Evolutionary conservation across 2,888 invertebrate genomes (phyloP), one percentile per base, ranked within the genome.

Genomic region (Melikaiella ostensackeni): DNA sequence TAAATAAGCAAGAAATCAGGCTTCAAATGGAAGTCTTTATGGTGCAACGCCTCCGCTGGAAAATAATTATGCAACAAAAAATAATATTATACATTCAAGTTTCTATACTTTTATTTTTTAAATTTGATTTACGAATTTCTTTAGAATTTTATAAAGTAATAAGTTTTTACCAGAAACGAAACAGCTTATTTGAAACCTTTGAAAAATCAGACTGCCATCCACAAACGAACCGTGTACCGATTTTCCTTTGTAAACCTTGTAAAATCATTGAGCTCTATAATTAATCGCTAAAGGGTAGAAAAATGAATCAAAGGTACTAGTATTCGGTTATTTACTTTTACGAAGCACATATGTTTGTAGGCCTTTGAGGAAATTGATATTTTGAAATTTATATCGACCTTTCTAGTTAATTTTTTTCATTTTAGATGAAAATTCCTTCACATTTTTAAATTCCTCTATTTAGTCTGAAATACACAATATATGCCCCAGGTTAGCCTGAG

Each of bases 1-100:
- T 46, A 46, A 42, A 64, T 64, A 64, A 64, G 64, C 38, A 63
- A 64, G 57, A 46, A 46, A 46, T 8, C 66, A 42, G 16, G 46
- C 66, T 27, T 46, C 27, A 66, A 66, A 27, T 66, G 27, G 19
- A 66, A 46, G 9, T 27, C 46, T 7, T 46, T 66, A 27, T 24
- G 27, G 19, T 16, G 9, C 21, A 66, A 24, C 42, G 19, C 64
- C 64, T 24, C 42, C 21, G 11, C 24, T 66, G 9, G 11, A 66
- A 66, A 46, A 66, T 24, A 35, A 21, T n/a, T 2, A 9, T 38
- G 9, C 11, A 38, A 11, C 35, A 9, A 11, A 38, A 38, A 38
- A 38, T 38, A 11, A 35, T 35, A 1, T 8, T 13, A 13, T 38
- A 13, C 11, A 4, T 38, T 38, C 13, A 13, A 2, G 13, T 38